Percentiles rank a stretch among this genome's conserved stretches.
Conservation (phyloP, 64 coral and sea anemone genomes). For the Orbicella faveolata region DNA sequence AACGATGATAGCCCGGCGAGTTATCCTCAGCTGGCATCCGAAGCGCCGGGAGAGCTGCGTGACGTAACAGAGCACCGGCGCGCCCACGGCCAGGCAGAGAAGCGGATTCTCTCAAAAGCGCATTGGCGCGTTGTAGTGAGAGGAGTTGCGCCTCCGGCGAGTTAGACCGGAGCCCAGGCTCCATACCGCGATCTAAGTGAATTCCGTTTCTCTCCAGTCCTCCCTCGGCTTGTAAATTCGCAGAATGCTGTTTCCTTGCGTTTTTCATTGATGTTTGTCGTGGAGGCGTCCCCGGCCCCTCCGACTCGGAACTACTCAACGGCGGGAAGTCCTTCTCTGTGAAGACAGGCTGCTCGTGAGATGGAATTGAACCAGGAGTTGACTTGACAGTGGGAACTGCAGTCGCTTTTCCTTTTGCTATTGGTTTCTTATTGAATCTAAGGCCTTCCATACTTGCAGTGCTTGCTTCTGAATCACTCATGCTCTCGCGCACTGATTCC, state of each 20-base stretch:
- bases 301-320: constrained; percentile 69
- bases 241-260: not conserved
- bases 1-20: not conserved
- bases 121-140: constrained; percentile 1
- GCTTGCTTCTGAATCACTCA: constrained; percentile 30
- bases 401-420: not conserved
- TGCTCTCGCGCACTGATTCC: not conserved
- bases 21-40: constrained; percentile 57
- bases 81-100: constrained; percentile 68
- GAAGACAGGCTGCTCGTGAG: constrained; percentile 14
- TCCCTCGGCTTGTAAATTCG: constrained; percentile 4
- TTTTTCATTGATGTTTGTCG: not conserved
- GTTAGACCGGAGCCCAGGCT: not conserved
- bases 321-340: constrained; percentile 75
- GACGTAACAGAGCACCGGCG: constrained; percentile 30
- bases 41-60: constrained; percentile 45
- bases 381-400: not conserved
- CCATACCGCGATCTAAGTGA: not conserved
- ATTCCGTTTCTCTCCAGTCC: not conserved
- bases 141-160: not conserved
- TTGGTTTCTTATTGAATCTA: not conserved
- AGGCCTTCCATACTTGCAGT: not conserved
- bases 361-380: not conserved
- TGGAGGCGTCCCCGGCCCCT: constrained; percentile 45
- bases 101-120: not conserved